Conservation (phyloP, 2,113 vertebrate species). For the Gavialis gangeticus region DNA sequence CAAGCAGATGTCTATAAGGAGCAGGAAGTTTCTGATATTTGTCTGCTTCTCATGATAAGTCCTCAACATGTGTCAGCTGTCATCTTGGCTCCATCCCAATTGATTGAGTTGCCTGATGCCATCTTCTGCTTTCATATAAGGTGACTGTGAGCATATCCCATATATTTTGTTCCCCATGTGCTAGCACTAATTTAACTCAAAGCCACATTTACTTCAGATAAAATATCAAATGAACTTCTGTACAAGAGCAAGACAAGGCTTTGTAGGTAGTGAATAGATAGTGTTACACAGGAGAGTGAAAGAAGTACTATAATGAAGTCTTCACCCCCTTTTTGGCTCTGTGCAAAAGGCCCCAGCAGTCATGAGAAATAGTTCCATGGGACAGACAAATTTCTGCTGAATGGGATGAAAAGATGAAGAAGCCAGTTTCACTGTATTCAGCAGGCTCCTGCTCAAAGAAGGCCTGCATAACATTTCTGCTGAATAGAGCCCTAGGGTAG, state of each 20-base stretch:
- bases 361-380: not conserved
- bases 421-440: constrained; percentile 36
- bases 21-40: not conserved
- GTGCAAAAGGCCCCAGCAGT: constrained; percentile 14
- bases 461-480: constrained; percentile 38
- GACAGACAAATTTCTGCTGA: constrained; percentile 54
- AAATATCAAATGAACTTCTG: constrained; percentile 27
- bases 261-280: constrained; percentile 12
- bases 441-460: constrained; percentile 40
- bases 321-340: constrained; percentile 20
- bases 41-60: not conserved
- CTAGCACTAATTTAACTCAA: not conserved
- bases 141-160: not conserved
- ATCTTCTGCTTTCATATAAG: constrained; percentile 1
- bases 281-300: constrained; percentile 2
- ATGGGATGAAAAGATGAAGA: constrained; percentile 44
- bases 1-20: not conserved
- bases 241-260: not conserved
- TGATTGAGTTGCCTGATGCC: not conserved
- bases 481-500: constrained; percentile 51
- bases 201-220: not conserved
- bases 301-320: not conserved
- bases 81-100: not conserved
- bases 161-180: not conserved
- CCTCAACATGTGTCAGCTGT: not conserved